phyloP scores from a whole-genome alignment of 2,888 invertebrate genomes.

The Clivina fossor region DNA sequence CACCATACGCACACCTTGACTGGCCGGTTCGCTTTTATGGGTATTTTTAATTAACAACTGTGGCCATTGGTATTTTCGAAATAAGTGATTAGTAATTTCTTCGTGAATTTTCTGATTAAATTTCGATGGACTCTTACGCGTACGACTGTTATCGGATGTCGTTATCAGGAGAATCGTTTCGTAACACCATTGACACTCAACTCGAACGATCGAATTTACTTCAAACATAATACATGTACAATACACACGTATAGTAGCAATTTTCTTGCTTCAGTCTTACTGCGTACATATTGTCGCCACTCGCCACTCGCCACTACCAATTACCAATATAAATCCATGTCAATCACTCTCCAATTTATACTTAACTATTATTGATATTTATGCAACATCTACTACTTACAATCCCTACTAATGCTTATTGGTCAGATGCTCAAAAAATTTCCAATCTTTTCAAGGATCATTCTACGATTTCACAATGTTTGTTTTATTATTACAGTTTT shows the following conservation, averaged over 20 bases:
- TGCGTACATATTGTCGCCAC: too few species aligned
- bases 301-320: too few species aligned
- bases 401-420: too few species aligned
- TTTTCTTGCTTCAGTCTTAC: too few species aligned
- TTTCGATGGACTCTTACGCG: slow-evolving; percentile 14
- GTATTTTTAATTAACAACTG: slow-evolving; percentile 44
- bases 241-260: background rate
- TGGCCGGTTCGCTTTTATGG: slow-evolving; percentile 42
- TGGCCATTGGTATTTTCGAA: slow-evolving; percentile 41
- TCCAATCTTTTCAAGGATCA: too few species aligned
- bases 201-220: background rate
- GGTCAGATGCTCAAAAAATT: too few species aligned
- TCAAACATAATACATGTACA: background rate
- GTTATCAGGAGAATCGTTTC: background rate
- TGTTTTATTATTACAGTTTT: too few species aligned
- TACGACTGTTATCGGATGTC: background rate
- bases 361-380: too few species aligned
- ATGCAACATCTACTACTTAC: too few species aligned
- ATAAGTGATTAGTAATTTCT: slow-evolving; percentile 41
- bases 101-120: slow-evolving; percentile 24
- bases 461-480: too few species aligned
- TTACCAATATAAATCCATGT: too few species aligned
- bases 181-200: background rate
- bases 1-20: slow-evolving; percentile 32
- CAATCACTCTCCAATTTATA: too few species aligned